Conservation (phyloP, 1,140 invertebrate genomes). For the Berghia stephanieae region DNA sequence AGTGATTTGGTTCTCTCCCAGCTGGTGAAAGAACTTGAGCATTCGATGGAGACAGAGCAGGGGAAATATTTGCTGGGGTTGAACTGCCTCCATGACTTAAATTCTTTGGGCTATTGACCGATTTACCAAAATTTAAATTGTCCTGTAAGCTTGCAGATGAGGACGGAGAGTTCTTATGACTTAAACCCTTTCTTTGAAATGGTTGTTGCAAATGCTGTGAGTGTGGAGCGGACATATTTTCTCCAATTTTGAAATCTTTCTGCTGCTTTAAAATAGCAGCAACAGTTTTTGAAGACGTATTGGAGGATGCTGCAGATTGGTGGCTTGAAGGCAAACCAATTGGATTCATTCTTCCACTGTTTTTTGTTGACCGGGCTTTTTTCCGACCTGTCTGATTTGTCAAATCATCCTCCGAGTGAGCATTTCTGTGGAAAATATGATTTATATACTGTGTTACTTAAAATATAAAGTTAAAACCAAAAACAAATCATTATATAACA, state of each 20-base stretch:
- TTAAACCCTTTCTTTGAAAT: too few species aligned
- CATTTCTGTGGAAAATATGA: too few species aligned
- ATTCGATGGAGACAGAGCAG: constrained; percentile 20
- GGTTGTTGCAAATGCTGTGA: too few species aligned
- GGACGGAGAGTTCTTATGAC: too few species aligned
- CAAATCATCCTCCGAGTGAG: too few species aligned
- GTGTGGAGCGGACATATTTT: too few species aligned
- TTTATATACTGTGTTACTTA: too few species aligned
- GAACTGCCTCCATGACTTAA: neutral
- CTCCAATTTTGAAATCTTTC: neutral
- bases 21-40: neutral
- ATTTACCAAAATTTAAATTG: too few species aligned
- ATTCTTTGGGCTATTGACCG: too few species aligned
- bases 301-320: neutral
- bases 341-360: constrained; percentile 3
- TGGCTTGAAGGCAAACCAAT: neutral
- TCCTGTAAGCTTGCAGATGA: too few species aligned
- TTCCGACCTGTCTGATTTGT: neutral
- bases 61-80: neutral
- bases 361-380: neutral
- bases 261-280: constrained; percentile 23
- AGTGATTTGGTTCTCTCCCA: constrained; percentile 21
- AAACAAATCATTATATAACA: too few species aligned
- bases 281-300: constrained; percentile 27
- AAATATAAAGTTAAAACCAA: too few species aligned